Percentiles rank a stretch among this genome's conserved stretches.
These are phyloP conservation scores for Eupsittula cactorum DNA, from an alignment of 2,113 vertebrate species.

Conservation along the genomic window DNA sequence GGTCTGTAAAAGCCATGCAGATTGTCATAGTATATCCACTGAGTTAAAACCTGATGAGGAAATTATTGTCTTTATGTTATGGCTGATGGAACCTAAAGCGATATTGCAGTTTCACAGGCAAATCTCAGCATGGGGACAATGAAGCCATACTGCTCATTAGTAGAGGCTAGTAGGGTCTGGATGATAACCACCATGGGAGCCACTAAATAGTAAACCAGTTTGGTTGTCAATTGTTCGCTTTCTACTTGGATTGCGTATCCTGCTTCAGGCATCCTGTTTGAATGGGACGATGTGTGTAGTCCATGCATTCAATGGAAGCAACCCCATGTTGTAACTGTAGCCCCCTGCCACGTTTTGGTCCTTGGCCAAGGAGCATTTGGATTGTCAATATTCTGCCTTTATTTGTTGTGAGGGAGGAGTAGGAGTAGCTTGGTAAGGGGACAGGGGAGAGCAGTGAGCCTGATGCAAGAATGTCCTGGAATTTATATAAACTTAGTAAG, in stretches of 20 bases:
- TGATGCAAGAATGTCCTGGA: not conserved
- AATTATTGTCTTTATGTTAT: not conserved
- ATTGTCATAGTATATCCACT: not conserved
- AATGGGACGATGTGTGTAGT: accelerated
- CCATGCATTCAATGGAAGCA: not conserved
- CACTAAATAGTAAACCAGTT: not conserved
- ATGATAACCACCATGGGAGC: not conserved
- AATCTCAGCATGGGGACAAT: not conserved
- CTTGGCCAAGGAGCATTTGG: not conserved
- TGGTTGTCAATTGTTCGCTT: not conserved
- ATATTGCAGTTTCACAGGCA: not conserved
- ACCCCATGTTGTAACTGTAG: not conserved
- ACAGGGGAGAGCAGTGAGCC: not conserved
- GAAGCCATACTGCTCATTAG: not conserved
- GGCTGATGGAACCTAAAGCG: not conserved
- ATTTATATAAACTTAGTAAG: not conserved
- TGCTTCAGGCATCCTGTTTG: not conserved
- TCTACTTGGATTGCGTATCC: not conserved
- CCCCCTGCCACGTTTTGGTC: accelerated
- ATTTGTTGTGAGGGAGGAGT: not conserved
- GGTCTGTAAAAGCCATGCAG: not conserved
- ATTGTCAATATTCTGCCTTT: not conserved
- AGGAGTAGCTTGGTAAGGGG: not conserved
- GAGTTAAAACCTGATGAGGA: not conserved
- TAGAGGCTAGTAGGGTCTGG: not conserved